Conservation (phyloP, 2,113 vertebrate genomes). For the Myotis yumanensis region DNA sequence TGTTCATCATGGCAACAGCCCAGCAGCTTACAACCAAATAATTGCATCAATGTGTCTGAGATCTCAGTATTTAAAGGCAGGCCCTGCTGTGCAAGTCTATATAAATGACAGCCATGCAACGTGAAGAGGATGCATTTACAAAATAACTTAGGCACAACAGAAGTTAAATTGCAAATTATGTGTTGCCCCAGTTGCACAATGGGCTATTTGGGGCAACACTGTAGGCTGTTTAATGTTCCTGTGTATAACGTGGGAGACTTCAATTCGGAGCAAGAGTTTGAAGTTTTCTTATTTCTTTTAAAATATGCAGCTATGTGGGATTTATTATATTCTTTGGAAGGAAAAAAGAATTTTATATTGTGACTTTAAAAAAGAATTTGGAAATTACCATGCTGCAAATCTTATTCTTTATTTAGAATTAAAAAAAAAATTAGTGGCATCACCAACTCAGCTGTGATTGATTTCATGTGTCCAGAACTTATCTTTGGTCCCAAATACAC, state of each 20-base stretch:
- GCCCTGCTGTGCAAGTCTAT: background rate
- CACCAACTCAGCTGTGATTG: background rate
- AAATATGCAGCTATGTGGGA: background rate
- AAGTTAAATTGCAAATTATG: constrained; percentile 52
- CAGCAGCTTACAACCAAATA: background rate
- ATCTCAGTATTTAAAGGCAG: constrained; percentile 41
- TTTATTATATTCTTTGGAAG: constrained; percentile 56
- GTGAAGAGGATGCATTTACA: background rate
- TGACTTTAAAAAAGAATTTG: constrained; percentile 10
- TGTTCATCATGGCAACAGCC: background rate
- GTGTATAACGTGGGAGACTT: constrained; percentile 44
- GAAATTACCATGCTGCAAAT: background rate
- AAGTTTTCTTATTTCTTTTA: constrained; percentile 57
- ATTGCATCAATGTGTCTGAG: background rate
- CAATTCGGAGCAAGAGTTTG: constrained; percentile 45
- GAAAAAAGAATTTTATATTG: background rate
- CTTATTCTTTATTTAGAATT: background rate
- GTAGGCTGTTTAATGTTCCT: constrained; percentile 51
- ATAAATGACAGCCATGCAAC: background rate
- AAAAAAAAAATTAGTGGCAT: background rate
- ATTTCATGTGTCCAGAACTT: background rate
- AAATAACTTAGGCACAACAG: constrained; percentile 47
- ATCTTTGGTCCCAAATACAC: background rate
- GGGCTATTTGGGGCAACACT: constrained; percentile 51
- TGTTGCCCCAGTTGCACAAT: background rate